phyloP scores from a whole-genome alignment of 2,797 vertebrate genomes.

The Neosalanx taihuensis region DNA sequence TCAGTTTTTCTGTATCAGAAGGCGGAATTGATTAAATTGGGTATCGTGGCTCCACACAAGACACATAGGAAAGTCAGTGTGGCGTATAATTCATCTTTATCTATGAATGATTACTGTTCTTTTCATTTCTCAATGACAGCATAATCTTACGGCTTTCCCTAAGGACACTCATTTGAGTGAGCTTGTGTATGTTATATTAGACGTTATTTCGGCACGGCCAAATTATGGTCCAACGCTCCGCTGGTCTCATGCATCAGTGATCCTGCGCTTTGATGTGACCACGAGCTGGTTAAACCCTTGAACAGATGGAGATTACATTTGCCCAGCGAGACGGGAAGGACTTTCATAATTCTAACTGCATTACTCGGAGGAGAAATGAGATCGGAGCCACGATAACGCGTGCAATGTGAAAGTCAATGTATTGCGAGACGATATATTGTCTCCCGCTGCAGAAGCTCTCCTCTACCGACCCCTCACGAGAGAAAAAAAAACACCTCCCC shows the following conservation, averaged over 20 bases:
- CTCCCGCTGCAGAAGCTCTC: not conserved
- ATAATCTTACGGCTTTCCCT: constrained; percentile 26
- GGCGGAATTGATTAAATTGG: constrained; percentile 66
- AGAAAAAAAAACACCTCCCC: too few species aligned
- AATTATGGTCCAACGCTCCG: constrained; percentile 8
- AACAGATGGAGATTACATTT: constrained; percentile 16
- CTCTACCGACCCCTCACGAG: not conserved
- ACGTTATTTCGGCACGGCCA: constrained; percentile 23
- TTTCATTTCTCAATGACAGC: constrained; percentile 45
- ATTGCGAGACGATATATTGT: too few species aligned
- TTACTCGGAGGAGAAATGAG: not conserved
- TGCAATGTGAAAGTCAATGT: too few species aligned
- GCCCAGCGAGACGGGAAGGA: constrained; percentile 1
- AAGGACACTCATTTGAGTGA: constrained; percentile 41
- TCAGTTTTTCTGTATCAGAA: constrained; percentile 55
- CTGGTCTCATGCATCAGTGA: constrained; percentile 32
- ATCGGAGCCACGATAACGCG: too few species aligned
- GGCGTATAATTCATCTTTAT: constrained; percentile 62
- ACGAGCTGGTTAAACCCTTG: constrained; percentile 35
- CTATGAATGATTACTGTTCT: constrained; percentile 59
- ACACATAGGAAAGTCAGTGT: constrained; percentile 39
- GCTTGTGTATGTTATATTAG: constrained; percentile 33
- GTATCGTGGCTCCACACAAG: constrained; percentile 40
- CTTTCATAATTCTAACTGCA: constrained; percentile 21
- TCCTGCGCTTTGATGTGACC: constrained; percentile 30